Conservation (phyloP, 2,113 vertebrate species). For the Leucosticte australis region DNA sequence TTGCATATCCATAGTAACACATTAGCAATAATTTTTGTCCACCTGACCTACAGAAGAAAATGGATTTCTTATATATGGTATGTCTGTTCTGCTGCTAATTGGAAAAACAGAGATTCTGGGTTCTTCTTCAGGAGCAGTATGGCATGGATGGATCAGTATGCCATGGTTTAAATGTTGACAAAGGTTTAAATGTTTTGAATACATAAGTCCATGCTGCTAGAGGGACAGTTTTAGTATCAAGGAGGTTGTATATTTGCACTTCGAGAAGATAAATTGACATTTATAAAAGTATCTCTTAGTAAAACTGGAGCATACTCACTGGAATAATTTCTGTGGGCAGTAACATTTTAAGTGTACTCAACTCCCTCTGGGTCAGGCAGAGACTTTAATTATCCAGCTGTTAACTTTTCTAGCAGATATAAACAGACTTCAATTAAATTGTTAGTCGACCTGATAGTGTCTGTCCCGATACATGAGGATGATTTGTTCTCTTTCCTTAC, state of each 20-base stretch:
- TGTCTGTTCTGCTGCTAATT: not conserved
- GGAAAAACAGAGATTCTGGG: not conserved
- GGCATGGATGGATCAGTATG: not conserved
- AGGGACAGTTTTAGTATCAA: not conserved
- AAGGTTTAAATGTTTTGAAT: not conserved
- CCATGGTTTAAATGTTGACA: not conserved
- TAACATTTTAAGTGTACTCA: not conserved
- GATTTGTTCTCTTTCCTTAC: not conserved
- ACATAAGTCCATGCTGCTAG: not conserved
- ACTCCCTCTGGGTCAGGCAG: not conserved
- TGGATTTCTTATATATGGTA: not conserved
- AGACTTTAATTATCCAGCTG: not conserved
- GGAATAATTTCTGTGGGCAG: not conserved
- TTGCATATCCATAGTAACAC: not conserved
- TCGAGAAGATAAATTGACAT: not conserved
- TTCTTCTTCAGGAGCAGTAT: not conserved
- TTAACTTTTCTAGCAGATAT: not conserved
- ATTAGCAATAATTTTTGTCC: not conserved
- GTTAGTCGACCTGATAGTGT: not conserved
- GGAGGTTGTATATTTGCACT: not conserved
- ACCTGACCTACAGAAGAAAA: not conserved
- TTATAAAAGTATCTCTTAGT: not conserved
- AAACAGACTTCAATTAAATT: not conserved
- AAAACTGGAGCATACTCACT: not conserved
- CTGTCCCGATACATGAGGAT: not conserved